Evolutionary conservation across 64 coral and sea anemone genomes (phyloP).

Genomic region (Actinia tenebrosa): DNA sequence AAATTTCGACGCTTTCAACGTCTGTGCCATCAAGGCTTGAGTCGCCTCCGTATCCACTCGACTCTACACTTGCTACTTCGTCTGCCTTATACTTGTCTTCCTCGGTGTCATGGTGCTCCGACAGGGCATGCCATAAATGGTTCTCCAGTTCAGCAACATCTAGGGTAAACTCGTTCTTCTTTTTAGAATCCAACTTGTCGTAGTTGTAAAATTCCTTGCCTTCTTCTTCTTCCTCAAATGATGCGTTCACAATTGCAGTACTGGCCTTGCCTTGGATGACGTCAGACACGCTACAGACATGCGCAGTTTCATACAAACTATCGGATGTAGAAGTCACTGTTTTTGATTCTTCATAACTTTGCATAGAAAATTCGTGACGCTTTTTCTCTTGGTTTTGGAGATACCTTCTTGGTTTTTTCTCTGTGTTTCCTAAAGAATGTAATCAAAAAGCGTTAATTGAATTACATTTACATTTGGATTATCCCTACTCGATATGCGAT

Average conservation of each 20-base stretch:
- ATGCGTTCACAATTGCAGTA: constrained; percentile 7
- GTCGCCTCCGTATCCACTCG: constrained; percentile 11
- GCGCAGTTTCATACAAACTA: background rate
- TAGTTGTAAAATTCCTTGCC: background rate
- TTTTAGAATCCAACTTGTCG: background rate
- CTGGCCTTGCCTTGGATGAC: constrained; percentile 14
- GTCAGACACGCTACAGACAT: background rate
- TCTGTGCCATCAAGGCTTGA: background rate
- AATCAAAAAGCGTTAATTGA: no score
- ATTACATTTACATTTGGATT: background rate
- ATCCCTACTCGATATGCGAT: no score
- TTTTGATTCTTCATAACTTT: background rate
- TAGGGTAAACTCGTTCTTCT: background rate
- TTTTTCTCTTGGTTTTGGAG: background rate
- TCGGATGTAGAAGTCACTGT: background rate
- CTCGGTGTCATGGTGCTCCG: background rate
- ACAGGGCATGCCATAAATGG: background rate
- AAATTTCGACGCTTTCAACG: background rate
- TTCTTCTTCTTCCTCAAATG: background rate
- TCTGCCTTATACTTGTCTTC: background rate
- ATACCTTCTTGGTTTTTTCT: background rate
- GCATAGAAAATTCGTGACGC: background rate
- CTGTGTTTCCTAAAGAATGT: background rate
- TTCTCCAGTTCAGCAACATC: background rate
- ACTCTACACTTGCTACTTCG: background rate